Conservation (phyloP, 1,140 invertebrate genomes). For the Cyrtorhinus lividipennis region DNA sequence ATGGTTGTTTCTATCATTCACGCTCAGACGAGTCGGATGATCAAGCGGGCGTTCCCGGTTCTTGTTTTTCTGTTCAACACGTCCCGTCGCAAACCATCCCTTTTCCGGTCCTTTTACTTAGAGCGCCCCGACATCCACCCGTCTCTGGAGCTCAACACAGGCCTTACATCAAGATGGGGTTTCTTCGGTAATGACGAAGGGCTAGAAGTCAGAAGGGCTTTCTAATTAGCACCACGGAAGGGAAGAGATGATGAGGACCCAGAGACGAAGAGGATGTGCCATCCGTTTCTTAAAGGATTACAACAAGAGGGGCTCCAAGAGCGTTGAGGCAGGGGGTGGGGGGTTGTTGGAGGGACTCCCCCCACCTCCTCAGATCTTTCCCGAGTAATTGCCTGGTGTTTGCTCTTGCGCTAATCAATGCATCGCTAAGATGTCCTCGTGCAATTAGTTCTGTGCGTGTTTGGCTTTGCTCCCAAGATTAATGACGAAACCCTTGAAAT, state of each 20-base stretch:
- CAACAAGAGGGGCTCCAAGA: background rate
- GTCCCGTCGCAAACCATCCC: background rate
- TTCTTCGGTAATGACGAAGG: slow-evolving; percentile 9
- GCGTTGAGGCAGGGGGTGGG: background rate
- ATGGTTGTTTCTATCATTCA: too few species aligned
- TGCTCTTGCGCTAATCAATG: slow-evolving; percentile 4
- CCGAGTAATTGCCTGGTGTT: slow-evolving; percentile 6
- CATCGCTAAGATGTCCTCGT: slow-evolving; percentile 8
- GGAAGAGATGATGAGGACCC: background rate
- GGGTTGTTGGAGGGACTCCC: background rate
- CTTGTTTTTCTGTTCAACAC: too few species aligned
- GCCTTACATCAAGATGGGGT: background rate
- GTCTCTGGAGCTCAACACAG: background rate
- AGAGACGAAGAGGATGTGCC: background rate
- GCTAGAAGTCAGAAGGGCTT: slow-evolving; percentile 5
- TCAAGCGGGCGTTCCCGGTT: too few species aligned
- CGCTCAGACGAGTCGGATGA: too few species aligned
- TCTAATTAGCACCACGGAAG: slow-evolving; percentile 5
- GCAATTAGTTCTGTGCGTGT: slow-evolving; percentile 9
- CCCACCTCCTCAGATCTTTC: too few species aligned
- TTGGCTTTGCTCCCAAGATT: background rate
- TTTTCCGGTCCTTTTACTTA: background rate
- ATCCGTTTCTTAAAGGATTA: slow-evolving; percentile 10
- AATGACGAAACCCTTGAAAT: too few species aligned
- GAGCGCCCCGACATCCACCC: background rate